These are phyloP conservation scores for Sturmia bella DNA, from an alignment of 2,888 invertebrate species.

Conservation along the genomic window DNA sequence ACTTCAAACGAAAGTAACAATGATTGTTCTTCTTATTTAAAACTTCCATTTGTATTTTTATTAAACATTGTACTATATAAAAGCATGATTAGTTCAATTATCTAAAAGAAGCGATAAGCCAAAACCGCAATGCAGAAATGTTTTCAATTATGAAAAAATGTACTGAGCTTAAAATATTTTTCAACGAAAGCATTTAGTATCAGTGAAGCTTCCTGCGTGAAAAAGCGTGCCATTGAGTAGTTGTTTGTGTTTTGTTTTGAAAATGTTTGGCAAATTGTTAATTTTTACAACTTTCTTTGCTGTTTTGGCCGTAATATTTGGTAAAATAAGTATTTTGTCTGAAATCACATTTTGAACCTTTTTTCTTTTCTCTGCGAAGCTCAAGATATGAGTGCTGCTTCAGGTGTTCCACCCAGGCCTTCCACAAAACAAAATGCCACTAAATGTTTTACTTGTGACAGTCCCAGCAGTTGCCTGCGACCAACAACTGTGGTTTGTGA, in stretches of 20 bases:
- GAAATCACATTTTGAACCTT: background rate
- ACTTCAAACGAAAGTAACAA: background rate
- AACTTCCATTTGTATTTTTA: no score
- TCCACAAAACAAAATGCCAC: background rate
- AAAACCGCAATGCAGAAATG: background rate
- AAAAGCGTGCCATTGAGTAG: background rate
- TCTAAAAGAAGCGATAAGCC: slow-evolving; percentile 3
- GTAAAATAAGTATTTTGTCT: slow-evolving; percentile 63
- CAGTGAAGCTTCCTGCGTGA: background rate
- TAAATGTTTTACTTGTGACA: slow-evolving; percentile 55
- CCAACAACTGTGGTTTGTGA: slow-evolving; percentile 44
- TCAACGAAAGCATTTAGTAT: slow-evolving; percentile 6
- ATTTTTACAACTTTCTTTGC: slow-evolving; percentile 67
- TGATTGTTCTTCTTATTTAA: no score
- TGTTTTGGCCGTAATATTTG: slow-evolving; percentile 70
- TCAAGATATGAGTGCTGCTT: background rate
- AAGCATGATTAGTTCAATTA: slow-evolving; percentile 7
- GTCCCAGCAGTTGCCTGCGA: slow-evolving; percentile 19
- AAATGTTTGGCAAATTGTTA: slow-evolving; percentile 73
- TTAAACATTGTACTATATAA: background rate
- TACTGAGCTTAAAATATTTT: background rate
- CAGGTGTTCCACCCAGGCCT: slow-evolving; percentile 1
- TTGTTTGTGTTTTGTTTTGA: background rate
- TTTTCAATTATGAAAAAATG: no score
- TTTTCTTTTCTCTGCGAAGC: background rate